Evolutionary conservation across 2,113 vertebrate species (phyloP), one percentile per base, ranked within the genome.

Genomic region (Anser cygnoides): DNA sequence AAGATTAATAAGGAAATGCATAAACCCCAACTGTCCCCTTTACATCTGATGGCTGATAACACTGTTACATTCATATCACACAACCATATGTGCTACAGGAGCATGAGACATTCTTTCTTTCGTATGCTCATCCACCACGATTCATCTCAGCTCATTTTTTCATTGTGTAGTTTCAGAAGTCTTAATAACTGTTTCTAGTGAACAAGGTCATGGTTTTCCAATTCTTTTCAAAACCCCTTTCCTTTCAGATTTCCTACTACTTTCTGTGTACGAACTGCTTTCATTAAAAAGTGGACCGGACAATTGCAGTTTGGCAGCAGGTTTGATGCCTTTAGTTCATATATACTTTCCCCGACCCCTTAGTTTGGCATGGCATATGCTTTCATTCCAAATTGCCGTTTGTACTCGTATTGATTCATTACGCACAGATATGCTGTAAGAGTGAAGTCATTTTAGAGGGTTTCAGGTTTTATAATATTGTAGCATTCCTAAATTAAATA

Each of bases 221-320:
- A 0, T 13, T 10, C 22, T 21, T 46, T 6, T 4, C 3, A 26
- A 63, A 78, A 4, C 33, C 3, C 4, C 5, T 37, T 17, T 61
- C 50, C 37, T 50, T 39, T 71, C 39, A 70, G 49, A 65, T 90
- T 89, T 73, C 58, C 62, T 78, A 62, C 43, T 68, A 3, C 75
- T 78, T 81, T 87, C 67, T 79, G 39, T 41, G 87, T 84, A 78
- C 84, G 20, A 82, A 75, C 54, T 79, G 25, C 37, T 91, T 87
- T 93, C 57, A 84, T 90, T 82, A 77, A 39, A 55, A 82, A 91
- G 57, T 4, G 44, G n/a, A 80, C 77, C 15, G 29, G 65, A 43
- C 65, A 91, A 67, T 41, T 72, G 28, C 41, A 3, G 31, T 89
- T 89, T 94, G 93, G 84, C 95, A 89, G 65, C 17, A 85, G 43